These are phyloP conservation scores for Latrodectus geometricus DNA, from an alignment of 1,140 invertebrate species.

Conservation along the genomic window DNA sequence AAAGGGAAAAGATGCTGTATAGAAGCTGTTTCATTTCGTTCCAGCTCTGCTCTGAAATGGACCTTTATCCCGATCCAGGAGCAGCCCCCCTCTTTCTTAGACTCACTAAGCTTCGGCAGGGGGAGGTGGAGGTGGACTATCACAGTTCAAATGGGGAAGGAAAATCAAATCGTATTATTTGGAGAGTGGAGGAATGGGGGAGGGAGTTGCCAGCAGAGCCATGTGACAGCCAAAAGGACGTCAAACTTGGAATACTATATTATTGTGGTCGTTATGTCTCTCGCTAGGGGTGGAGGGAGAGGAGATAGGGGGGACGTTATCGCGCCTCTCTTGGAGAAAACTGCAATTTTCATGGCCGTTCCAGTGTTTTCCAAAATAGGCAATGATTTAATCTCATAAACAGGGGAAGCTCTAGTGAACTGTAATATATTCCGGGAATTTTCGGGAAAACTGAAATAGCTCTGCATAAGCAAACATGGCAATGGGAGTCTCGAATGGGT, in stretches of 20 bases:
- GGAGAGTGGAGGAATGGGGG: not conserved
- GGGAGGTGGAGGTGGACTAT: not conserved
- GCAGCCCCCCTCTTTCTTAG: not conserved
- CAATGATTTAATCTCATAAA: slow-evolving; percentile 39
- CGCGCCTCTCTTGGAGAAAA: slow-evolving; percentile 22
- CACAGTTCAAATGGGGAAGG: slow-evolving; percentile 12
- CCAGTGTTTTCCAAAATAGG: slow-evolving; percentile 15
- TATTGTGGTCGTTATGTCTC: slow-evolving; percentile 37
- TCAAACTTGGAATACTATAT: slow-evolving; percentile 25
- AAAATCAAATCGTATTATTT: slow-evolving; percentile 47
- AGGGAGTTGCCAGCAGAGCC: not conserved
- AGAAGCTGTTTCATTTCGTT: slow-evolving; percentile 10
- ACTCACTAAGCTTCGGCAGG: not conserved
- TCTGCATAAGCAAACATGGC: not conserved
- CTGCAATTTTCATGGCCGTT: slow-evolving; percentile 46
- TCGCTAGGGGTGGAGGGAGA: not conserved
- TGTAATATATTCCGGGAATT: slow-evolving; percentile 13
- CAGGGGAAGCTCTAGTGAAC: not conserved
- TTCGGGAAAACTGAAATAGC: slow-evolving; percentile 4
- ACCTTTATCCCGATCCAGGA: not conserved
- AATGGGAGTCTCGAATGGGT: not conserved
- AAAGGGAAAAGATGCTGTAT: slow-evolving; percentile 29
- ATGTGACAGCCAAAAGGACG: slow-evolving; percentile 2
- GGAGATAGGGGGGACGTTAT: slow-evolving; percentile 14
- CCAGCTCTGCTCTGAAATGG: not conserved